Evolutionary conservation across 2,888 invertebrate species (phyloP), one percentile per base, ranked within the genome.

Genomic region (Phyllotreta striolata): DNA sequence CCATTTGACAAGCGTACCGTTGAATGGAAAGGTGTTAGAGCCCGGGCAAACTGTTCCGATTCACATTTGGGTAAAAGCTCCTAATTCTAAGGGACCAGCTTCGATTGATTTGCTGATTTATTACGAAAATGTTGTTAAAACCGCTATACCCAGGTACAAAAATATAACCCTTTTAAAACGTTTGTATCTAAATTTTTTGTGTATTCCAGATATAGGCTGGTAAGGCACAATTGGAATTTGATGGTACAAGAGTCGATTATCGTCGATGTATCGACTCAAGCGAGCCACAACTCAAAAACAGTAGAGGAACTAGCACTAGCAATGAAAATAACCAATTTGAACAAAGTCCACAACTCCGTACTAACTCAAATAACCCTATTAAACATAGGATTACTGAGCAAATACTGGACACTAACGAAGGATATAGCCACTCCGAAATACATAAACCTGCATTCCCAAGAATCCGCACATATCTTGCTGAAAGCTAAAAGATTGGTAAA

Each of bases 21-120:
- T 85, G 57, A 79, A 81, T 24, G 78, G 78, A 12, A 75, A 85
- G 79, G 74, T 83, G 74, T 81, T 89, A 72, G 78, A 84, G 70
- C 83, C 88, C 60, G 82, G 86, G 68, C 78, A 84, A 72, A 78
- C 83, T 64, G 81, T 84, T 76, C 82, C 81, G 52, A 78, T 87
- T 66, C 82, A 84, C 13, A 82, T 91, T 74, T 91, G 89, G 89
- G 80, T 92, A 14, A 87, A 89, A 73, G 91, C 91, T 0, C 89
- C 91, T 0, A 86, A 86, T 68, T 81, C 82, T 46, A 86, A 87
- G 55, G 91, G 90, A 1, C 81, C 83, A 24, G 87, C 88, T 70
- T 81, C 84, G 3, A 79, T 92, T 46, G 87, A 91, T 77, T 80
- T 92, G 70, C 82, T 92, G 52, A 89, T 92, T 78, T 92, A 91